A percentile compares a stretch with the other conserved stretches of the same genome.
phyloP scores from a whole-genome alignment of 2,797 vertebrate genomes.

The Acestrorhynchus altus region DNA sequence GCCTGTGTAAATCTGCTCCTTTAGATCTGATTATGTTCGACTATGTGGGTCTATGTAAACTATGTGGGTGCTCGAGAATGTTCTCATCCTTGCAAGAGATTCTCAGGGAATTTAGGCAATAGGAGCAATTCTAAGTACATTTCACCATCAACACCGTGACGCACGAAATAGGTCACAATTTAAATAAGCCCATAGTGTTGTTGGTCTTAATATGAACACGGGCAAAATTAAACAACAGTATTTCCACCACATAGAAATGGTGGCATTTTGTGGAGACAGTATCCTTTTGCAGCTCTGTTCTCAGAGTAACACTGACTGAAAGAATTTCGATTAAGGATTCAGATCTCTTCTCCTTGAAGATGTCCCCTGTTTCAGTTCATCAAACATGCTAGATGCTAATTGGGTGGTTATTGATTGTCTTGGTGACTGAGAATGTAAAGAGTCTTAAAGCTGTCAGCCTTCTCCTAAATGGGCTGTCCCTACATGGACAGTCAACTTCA shows the following conservation, averaged over 20 bases:
- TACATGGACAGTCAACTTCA: background rate
- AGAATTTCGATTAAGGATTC: background rate
- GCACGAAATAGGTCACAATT: constrained; percentile 30
- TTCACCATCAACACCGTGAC: background rate
- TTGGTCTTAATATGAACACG: background rate
- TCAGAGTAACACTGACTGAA: background rate
- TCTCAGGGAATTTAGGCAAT: background rate
- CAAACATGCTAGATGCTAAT: background rate
- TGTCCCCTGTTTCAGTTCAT: background rate
- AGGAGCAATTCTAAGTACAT: background rate
- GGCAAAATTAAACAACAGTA: no score
- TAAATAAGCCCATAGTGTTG: constrained; percentile 25
- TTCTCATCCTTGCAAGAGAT: background rate
- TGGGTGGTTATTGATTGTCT: background rate
- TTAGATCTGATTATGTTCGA: background rate
- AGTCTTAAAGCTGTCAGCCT: background rate
- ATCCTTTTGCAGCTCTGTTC: background rate
- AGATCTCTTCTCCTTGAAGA: background rate
- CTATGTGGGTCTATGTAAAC: background rate
- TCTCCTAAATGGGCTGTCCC: background rate
- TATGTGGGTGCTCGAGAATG: background rate
- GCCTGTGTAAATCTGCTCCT: background rate
- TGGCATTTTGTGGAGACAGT: no score
- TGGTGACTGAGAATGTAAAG: background rate
- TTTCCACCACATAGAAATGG: no score